Base-by-base conservation (phyloP, 1,140 invertebrate genomes). In the Venturia canescens region DNA sequence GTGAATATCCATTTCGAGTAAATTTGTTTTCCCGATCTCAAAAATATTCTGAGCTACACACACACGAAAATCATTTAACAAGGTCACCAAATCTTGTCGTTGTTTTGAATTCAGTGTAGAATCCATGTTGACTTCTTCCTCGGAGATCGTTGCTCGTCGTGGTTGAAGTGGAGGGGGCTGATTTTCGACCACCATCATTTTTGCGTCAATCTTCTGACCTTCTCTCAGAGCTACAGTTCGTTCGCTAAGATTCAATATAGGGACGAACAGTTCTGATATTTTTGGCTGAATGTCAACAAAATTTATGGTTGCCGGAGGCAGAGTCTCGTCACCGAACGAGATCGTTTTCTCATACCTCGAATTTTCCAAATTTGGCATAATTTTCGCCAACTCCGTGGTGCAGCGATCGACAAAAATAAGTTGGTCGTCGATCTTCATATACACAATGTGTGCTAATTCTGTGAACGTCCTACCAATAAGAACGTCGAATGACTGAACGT, bases 1-100 rank as follows among this genome's bases (percentile, higher is more conserved):
- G 0, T 67, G 27, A 26, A 84, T 82, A 29, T 84, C 83, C 78
- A 82, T 84, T 84, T 84, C 78, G 2, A 84, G 1, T 1, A 83
- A 34, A 15, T 74, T 60, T 3, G 79, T 80, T 23, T 71, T 50
- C 7, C 82, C 82, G 23, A 83, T 77, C 71, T 81, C 79, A 11
- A n/a, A 53, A n/a, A 83, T 66, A 53, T 83, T 81, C 9, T 81
- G 77, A 1, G 82, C 75, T 13, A 83, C 38, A 44, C 82, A 80
- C 13, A 60, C n/a, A 21, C 79, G 31, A 48, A 63, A 77, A 16
- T 74, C 69, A 53, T 81, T 75, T 2, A 83, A 11, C 2, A 80
- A 63, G 13, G 21, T 26, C 44, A 21, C 75, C 50, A 21, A 69
- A 3, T 50, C n/a, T 48, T 15, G 18, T 27, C 70, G 70, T 50